Base-by-base conservation (phyloP, 2,797 vertebrate species). In the Dendrocincla tyrannina region DNA sequence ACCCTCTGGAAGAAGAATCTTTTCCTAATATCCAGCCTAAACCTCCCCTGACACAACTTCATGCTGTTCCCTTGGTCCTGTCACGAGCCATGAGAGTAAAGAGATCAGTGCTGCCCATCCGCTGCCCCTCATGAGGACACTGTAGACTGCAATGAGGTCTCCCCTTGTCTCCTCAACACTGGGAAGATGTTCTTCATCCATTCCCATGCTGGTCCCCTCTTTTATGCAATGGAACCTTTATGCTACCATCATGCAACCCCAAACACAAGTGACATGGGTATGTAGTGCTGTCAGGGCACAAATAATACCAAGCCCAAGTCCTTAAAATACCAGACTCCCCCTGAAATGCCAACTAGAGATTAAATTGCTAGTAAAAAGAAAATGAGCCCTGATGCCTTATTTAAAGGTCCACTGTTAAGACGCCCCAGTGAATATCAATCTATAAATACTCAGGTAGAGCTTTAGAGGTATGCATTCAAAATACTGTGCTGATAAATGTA, bases 21-120 rank as follows among this genome's bases (percentile, higher is more conserved):
- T 41, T 10, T 47, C 10, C 46, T 60, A 2, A 47, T 5, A 20
- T 1, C 19, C 25, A 35, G 8, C 13, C 6, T 58, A 35, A 59
- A 66, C 10, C 7, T 27, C 9, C 19, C 7, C 46, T 9, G 5
- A 3, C 3, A 24, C 16, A 73, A 4, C 9, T 42, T 59, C 59
- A 47, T 22, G 30, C 22, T 25, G 7, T 1, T 84, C 12, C 10
- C 13, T 39, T 0, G 0, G 18, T 35, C 22, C 17, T 59, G 52
- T 44, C 42, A 1, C n/a, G 30, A 42, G 17, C 41, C 32, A 72
- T 4, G 1, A n/a, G 7, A 66, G 14, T 2, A 24, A 7, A 12
- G 52, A 52, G 22, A 41, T 27, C 25, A 28, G 15, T 32, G 39
- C 1, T 59, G 22, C 15, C 25, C 19, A 50, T 63, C 32, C 9